phyloP scores from a whole-genome alignment of 2,797 vertebrate species.

The Karalla daura region DNA sequence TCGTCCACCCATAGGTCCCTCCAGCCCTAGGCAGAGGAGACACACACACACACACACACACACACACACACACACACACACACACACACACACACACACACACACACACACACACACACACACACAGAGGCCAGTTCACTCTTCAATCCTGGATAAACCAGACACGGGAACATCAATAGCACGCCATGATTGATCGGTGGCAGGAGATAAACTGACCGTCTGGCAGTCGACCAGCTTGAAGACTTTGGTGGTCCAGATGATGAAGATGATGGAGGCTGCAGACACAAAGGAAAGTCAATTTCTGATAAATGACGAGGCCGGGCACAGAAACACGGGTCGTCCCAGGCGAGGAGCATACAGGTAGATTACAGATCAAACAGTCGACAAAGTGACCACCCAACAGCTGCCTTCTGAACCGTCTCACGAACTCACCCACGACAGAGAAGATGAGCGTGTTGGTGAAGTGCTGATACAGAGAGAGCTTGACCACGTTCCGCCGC shows the following conservation, averaged over 20 bases:
- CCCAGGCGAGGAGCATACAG: no score
- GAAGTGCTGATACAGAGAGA: slow-evolving; percentile 94
- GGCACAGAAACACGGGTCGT: no score
- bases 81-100: neutral
- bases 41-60: neutral
- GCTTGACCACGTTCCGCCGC: slow-evolving; percentile 94
- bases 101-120: neutral
- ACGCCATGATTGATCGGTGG: neutral
- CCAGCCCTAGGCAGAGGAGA: slow-evolving; percentile 88
- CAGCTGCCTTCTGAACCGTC: neutral
- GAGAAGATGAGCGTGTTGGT: slow-evolving; percentile 97
- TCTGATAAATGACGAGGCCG: no score
- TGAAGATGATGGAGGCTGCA: slow-evolving; percentile 94
- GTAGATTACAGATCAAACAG: no score
- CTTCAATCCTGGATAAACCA: slow-evolving; percentile 19
- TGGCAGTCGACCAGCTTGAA: slow-evolving; percentile 96
- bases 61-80: neutral
- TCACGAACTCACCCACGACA: slow-evolving; percentile 90
- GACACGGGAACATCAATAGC: neutral
- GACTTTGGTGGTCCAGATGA: slow-evolving; percentile 97
- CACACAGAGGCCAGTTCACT: neutral
- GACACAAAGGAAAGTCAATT: slow-evolving; percentile 56
- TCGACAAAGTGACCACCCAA: no score
- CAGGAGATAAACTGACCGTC: slow-evolving; percentile 84
- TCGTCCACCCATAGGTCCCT: slow-evolving; percentile 96